Percentiles rank a stretch among this genome's conserved stretches.
Conservation (phyloP, 1,140 invertebrate species). For the Achroia grisella region DNA sequence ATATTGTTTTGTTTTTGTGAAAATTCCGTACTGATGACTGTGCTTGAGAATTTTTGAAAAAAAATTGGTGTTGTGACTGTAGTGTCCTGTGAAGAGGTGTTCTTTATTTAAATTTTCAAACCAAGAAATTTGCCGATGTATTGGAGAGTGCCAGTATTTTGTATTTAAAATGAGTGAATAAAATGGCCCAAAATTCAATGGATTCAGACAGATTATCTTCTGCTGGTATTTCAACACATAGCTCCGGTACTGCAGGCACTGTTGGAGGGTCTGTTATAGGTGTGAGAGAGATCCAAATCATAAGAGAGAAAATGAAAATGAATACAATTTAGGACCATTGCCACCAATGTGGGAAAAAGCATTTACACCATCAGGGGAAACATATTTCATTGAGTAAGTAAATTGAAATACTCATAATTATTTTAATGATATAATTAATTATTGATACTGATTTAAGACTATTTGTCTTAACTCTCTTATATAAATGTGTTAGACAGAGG, state of each 20-base stretch:
- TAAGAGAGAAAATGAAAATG: constrained; percentile 64
- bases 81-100: constrained; percentile 6
- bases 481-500: no score
- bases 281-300: constrained; percentile 46
- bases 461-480: no score
- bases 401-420: no score
- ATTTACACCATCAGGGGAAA: constrained; percentile 95
- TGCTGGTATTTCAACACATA: constrained; percentile 63
- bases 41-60: constrained; percentile 25
- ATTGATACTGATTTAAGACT: no score
- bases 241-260: constrained; percentile 59
- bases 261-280: constrained; percentile 62
- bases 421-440: no score
- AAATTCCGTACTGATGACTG: constrained; percentile 48
- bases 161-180: constrained; percentile 11
- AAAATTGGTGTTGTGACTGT: constrained; percentile 8
- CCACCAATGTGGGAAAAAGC: constrained; percentile 98
- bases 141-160: not conserved
- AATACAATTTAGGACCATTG: constrained; percentile 84
- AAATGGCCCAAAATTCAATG: constrained; percentile 61
- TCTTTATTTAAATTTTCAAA: constrained; percentile 10
- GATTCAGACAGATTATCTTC: constrained; percentile 67
- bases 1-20: constrained; percentile 67
- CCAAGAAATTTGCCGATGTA: not conserved
- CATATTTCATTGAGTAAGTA: constrained; percentile 98